Evolutionary conservation across 1,140 invertebrate species (phyloP), one percentile per base, ranked within the genome.

Genomic region (Elymnias hypermnestra): DNA sequence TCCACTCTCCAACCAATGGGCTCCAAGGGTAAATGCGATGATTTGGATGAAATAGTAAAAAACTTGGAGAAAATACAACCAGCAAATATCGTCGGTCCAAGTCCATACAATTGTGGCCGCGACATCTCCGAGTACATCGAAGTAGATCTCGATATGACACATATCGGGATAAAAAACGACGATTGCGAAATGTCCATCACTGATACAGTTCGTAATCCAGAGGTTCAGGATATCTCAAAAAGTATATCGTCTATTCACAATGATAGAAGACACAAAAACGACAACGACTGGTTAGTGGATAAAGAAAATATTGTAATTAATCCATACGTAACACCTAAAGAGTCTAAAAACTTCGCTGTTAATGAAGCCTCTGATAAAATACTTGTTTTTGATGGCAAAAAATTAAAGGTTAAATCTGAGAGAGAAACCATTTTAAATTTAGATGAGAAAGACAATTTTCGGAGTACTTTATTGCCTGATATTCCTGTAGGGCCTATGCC

Each of bases 241-340:
- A 65, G 5, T 33, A 38, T 40, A 21, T 40, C 5, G 4, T 57
- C 57, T 0, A 37, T 42, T 8, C 28, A 54, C 7, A 33, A 17
- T 43, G 13, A 63, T 67, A 39, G 58, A 39, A 15, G 69, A 61
- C 31, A 37, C n/a, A 52, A 39, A 15, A 3, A 33, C 1, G 45
- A 57, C 19, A 57, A 54, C 6, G 68, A 79, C 53, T 74, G 65
- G 66, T 41, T 51, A 0, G 52, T 45, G 2, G 72, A 83, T 54
- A 83, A 84, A 56, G 76, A 83, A 29, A 84, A 84, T 66, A 79
- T 82, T 21, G 63, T 42, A 4, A 9, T 79, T 2, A 78, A 79
- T 48, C 76, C 79, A 0, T 83, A 81, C 29, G 35, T 60, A 5
- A 38, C 68, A 0, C 72, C 75, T 1, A 47, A 53, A 10, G 72